Evolutionary conservation across 2,797 vertebrate species (phyloP), one percentile per base, ranked within the genome.

Genomic region (Esox masquinongy): DNA sequence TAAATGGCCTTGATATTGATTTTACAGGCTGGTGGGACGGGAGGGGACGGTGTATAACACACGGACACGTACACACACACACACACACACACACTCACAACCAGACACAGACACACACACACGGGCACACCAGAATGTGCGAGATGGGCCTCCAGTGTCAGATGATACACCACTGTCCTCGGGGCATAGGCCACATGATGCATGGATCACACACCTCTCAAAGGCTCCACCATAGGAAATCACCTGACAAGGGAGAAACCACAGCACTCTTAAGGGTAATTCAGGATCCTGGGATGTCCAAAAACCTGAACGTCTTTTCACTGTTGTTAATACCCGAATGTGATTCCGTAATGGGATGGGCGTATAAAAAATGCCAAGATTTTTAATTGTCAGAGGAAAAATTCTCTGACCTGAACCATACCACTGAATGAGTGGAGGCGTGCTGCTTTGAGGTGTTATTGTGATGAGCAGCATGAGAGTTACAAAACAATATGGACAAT

Each of bases 1-100:
- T 93, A 94, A 89, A 95, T 94, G 93, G 92, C 92, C 88, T 89
- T 66, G 79, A 79, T 93, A 95, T 95, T 91, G 94, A 95, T 95
- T 93, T 90, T 86, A 87, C 87, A 85, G 86, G 85, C 80, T 76
- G n/a, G 86, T 86, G 56, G 67, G 77, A 75, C 67, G 22, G 72
- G 47, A 51, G 69, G 80, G 72, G 34, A 86, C 83, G 87, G 87
- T 26, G 73, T 50, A 47, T 26, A 29, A 19, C 7, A 4, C 53
- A 59, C 8, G n/a, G 5, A 26, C 56, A 61, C 56, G 6, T 11
- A 26, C 56, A 61, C 56, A 9, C 53, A 3, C 53, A 61, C 56
- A 9, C 53, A 2, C n/a, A 9, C 53, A 3, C 53, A 61, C 56
- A 9, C 53, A 2, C n/a, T 0, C 17, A 9, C 51, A 12, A 6